Evolutionary conservation across 1,140 invertebrate species (phyloP), one percentile per base, ranked within the genome.

Genomic region (Drosophila biarmipes): DNA sequence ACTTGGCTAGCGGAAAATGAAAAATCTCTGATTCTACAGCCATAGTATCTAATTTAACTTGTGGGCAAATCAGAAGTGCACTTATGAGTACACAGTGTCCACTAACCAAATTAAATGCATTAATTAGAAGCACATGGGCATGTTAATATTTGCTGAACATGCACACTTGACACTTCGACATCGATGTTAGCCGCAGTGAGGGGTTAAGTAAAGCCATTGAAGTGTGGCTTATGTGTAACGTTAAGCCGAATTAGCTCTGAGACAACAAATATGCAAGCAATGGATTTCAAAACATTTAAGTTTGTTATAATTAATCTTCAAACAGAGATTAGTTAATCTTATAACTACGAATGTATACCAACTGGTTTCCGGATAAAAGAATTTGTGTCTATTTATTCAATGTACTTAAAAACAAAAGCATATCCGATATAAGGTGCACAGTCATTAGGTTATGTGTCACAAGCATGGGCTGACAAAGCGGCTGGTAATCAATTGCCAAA

Each of bases 141-240:
- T 79, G 55, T 52, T 73, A 62, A 51, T 64, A 61, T 75, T 71
- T 74, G 52, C 43, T 51, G 38, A 69, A 69, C 63, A 84, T 46
- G 57, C 56, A 45, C 55, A 31, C 73, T 82, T 79, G 73, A 79
- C 75, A 84, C 80, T 74, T 75, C 43, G 31, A 43, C 59, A 53
- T 43, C 40, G 62, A 37, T 84, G 80, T 71, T 75, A 71, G 15
- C 58, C 53, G 66, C 21, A 21, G 14, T 10, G 11, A 64, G 68
- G 42, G 15, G 19, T 45, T 35, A 58, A 73, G 19, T 52, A 46
- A 17, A 46, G 31, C 31, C 56, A 46, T 31, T 62, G 31, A 63
- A 42, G 38, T 46, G 55, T 35, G 12, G 21, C 34, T 38, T 15
- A 35, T 46, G 45, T 61, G 34, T 14, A 58, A 35, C 21, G 15